phyloP scores from a whole-genome alignment of 53 echinoderm and acorn worm species.

The Holothuria leucospilota region DNA sequence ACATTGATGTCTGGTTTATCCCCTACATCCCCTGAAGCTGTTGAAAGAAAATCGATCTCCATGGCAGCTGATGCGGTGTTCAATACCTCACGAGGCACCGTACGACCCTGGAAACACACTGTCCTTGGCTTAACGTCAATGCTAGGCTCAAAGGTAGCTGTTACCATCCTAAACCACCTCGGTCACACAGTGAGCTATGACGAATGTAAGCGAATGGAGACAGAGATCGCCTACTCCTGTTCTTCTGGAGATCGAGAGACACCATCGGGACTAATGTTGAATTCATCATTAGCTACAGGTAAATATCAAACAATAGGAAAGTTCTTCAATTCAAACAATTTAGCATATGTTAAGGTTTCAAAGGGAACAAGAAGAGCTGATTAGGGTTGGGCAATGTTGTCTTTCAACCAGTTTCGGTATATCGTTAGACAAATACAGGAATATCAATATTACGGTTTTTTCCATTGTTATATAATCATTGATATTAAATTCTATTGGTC shows the following conservation, averaged over 20 bases:
- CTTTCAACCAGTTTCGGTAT: too few relatives aligned
- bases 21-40: constrained; percentile 32
- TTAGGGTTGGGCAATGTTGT: too few relatives aligned
- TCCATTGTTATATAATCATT: too few relatives aligned
- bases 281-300: constrained; percentile 32
- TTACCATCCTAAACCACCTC: constrained; percentile 31
- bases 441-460: too few relatives aligned
- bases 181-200: constrained; percentile 34
- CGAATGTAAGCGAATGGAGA: constrained; percentile 43
- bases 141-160: constrained; percentile 18
- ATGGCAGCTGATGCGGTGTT: constrained; percentile 41
- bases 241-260: constrained; percentile 26
- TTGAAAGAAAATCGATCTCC: constrained; percentile 31
- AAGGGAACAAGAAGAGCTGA: background rate
- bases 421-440: too few relatives aligned
- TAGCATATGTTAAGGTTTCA: background rate
- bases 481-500: too few relatives aligned
- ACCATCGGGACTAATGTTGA: constrained; percentile 13
- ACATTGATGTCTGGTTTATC: constrained; percentile 55
- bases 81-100: constrained; percentile 11
- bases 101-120: constrained; percentile 28
- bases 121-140: background rate
- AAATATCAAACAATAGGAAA: background rate
- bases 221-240: constrained; percentile 42
- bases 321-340: background rate